Percentiles rank a stretch among this genome's conserved stretches.
Evolutionary conservation across 2,113 vertebrate species (phyloP).

Genomic region (Xerus inauris): DNA sequence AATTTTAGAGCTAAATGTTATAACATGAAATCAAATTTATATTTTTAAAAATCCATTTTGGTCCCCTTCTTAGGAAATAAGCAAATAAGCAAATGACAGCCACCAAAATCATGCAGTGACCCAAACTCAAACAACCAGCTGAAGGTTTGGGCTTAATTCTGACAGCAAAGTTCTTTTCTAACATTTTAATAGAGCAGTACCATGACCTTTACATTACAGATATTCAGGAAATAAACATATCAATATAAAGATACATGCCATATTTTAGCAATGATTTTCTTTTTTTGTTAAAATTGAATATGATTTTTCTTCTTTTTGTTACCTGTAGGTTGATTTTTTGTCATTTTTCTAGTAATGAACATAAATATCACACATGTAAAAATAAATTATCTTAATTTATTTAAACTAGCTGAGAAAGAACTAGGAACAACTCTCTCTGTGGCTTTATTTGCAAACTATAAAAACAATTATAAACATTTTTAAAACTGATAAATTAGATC

Average conservation of each 20-base stretch:
- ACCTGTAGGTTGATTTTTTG: background rate
- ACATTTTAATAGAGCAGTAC: background rate
- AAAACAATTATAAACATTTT: background rate
- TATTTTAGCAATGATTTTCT: constrained; percentile 1
- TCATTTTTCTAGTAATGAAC: background rate
- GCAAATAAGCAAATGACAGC: background rate
- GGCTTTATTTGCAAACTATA: background rate
- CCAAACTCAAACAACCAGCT: background rate
- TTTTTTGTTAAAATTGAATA: background rate
- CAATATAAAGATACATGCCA: background rate
- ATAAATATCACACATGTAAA: background rate
- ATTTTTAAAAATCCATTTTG: background rate
- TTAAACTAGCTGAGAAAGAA: background rate
- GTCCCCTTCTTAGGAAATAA: background rate
- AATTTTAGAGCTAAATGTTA: background rate
- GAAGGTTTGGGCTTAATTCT: background rate
- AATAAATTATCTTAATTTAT: constrained; percentile 5
- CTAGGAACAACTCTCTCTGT: background rate
- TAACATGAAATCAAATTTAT: background rate
- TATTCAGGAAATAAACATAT: background rate
- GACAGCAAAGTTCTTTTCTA: background rate
- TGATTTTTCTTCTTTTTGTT: background rate
- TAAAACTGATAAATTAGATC: constrained; percentile 3
- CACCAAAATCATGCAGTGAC: background rate
- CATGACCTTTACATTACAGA: background rate